Evolutionary conservation across 1,140 invertebrate genomes (phyloP), one percentile per base, ranked within the genome.

Genomic region (Mylabris phalerata): DNA sequence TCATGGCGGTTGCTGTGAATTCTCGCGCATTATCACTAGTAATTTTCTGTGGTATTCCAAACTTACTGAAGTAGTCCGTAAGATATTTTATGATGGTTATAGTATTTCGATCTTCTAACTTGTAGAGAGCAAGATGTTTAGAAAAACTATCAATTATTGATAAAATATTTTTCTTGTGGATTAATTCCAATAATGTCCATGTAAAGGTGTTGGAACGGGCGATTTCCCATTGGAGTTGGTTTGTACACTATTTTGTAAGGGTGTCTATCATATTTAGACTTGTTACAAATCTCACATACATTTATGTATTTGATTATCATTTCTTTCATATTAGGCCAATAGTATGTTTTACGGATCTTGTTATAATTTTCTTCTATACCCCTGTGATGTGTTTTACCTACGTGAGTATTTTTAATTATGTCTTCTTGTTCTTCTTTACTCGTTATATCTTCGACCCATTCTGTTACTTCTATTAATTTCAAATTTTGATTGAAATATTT

Each of bases 201-300:
- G n/a, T 51, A 24, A n/a, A 51, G 2, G 10, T 40, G 7, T 51
- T 42, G 9, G 26, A 51, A 51, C 2, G 38, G 50, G 3, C 24
- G 7, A 2, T n/a, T 39, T 41, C 10, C 4, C 4, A 40, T 24
- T 13, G 38, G 38, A 4, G 50, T 39, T 19, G 3, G 10, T 41
- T 39, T 10, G 1, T 13, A 40, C 3, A 3, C 24, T 13, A 51
- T 40, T 4, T 51, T 51, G 5, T 51, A 40, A 39, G 38, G 50
- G n/a, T 51, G 27, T 51, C 50, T 51, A 40, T 51, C 50, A 11
- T 51, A 51, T 40, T 51, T 51, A 6, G 50, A 7, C 4, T 13
- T 7, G 6, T 40, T n/a, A 13, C 50, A 51, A 10, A 5, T 40
- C 10, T 51, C 39, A 13, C 50, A 51, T 0, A 2, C 4, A n/a